phyloP scores from a whole-genome alignment of 2,797 vertebrate species.

The Cheirogaleus major region DNA sequence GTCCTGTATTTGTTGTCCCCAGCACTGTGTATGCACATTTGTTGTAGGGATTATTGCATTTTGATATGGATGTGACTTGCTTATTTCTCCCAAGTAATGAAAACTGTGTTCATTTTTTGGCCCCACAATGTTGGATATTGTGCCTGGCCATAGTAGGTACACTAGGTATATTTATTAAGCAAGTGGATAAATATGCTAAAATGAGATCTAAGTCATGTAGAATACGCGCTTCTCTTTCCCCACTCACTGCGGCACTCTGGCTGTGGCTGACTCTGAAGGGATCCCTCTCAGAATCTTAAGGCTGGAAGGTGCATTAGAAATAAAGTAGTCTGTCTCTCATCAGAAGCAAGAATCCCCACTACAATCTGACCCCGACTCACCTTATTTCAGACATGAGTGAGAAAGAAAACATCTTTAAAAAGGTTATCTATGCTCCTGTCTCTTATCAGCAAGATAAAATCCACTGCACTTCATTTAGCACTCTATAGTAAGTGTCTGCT shows the following conservation, averaged over 20 bases:
- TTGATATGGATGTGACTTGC: background rate
- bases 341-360: background rate
- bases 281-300: background rate
- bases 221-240: background rate
- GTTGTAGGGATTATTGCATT: background rate
- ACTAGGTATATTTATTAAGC: background rate
- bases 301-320: background rate
- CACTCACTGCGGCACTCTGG: background rate
- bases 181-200: background rate
- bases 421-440: background rate
- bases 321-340: background rate
- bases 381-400: background rate
- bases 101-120: background rate
- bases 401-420: background rate
- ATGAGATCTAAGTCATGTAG: background rate
- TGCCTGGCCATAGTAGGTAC: background rate
- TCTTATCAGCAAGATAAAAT: slow-evolving; percentile 36
- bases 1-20: background rate
- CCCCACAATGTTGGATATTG: background rate
- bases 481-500: background rate
- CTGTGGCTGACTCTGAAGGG: background rate
- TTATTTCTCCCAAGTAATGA: slow-evolving; percentile 33
- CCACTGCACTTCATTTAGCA: background rate
- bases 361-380: background rate
- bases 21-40: background rate